Percentiles rank a stretch among this genome's conserved stretches.
Evolutionary conservation across 2,888 invertebrate species (phyloP).

Genomic region (Ophioninae sp.): DNA sequence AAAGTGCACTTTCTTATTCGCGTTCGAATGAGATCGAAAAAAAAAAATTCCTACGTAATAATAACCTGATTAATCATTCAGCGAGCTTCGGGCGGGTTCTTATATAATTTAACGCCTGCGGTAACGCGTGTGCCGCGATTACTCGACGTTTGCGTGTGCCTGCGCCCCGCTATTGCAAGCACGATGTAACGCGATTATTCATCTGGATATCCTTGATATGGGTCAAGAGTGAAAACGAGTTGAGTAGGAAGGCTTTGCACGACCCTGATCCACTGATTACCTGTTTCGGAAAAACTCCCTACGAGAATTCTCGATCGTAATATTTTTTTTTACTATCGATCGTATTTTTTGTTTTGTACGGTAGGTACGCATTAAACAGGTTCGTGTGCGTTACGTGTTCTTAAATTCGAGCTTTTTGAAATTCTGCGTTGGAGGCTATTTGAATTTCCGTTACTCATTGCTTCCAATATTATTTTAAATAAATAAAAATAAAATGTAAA

Average conservation of each 20-base stretch:
- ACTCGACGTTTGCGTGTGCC: background rate
- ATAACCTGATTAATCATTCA: background rate
- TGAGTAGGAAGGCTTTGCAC: constrained; percentile 10
- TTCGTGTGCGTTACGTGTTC: too few relatives aligned
- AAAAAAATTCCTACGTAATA: background rate
- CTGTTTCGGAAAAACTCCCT: background rate
- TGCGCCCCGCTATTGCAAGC: constrained; percentile 1
- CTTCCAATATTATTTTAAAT: too few relatives aligned
- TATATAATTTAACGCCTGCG: background rate
- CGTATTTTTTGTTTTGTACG: too few relatives aligned
- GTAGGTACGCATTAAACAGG: too few relatives aligned
- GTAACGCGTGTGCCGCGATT: background rate
- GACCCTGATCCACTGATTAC: constrained; percentile 46
- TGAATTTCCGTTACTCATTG: too few relatives aligned
- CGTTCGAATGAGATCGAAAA: background rate
- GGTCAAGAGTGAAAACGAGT: constrained; percentile 23
- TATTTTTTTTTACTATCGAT: background rate
- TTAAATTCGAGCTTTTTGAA: too few relatives aligned
- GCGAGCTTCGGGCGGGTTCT: background rate
- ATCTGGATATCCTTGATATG: background rate
- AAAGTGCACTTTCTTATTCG: background rate
- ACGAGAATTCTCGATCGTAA: background rate
- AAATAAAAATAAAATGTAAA: too few relatives aligned
- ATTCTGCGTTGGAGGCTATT: too few relatives aligned
- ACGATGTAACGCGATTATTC: background rate